Evolutionary conservation across 2,113 vertebrate species (phyloP).

Genomic region (Erpornis zantholeuca): DNA sequence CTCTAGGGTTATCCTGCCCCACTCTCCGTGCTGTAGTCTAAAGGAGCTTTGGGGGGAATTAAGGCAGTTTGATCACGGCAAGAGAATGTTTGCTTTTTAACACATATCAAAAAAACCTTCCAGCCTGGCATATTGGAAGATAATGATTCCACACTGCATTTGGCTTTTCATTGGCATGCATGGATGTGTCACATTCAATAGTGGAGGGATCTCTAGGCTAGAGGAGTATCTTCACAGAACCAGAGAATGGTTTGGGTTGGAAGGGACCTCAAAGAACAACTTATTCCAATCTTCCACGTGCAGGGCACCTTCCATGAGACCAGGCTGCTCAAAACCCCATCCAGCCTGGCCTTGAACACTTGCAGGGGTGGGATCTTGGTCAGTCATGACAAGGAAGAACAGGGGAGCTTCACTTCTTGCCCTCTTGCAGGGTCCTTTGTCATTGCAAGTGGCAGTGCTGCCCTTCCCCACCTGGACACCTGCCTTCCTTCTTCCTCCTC

Average conservation of each 20-base stretch:
- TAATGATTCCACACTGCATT: background rate
- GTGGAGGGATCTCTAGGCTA: background rate
- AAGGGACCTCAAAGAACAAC: background rate
- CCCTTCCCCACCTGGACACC: background rate
- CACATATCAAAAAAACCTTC: background rate
- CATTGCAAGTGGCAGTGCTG: background rate
- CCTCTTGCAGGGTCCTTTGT: background rate
- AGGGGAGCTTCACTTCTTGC: background rate
- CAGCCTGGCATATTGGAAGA: accelerated
- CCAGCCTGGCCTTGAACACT: background rate
- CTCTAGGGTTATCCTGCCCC: background rate
- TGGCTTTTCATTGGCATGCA: background rate
- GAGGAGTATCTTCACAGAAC: background rate
- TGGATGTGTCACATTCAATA: background rate
- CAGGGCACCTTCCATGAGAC: background rate
- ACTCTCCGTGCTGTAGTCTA: background rate
- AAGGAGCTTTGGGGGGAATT: background rate
- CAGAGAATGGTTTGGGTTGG: background rate
- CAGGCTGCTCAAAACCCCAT: background rate
- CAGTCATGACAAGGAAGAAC: background rate
- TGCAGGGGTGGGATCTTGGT: background rate
- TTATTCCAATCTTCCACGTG: background rate
- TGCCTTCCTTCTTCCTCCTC: background rate
- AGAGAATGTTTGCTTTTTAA: background rate
- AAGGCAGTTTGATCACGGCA: background rate